Evolutionary conservation across 2,113 vertebrate species (phyloP).

Genomic region (Aix galericulata): DNA sequence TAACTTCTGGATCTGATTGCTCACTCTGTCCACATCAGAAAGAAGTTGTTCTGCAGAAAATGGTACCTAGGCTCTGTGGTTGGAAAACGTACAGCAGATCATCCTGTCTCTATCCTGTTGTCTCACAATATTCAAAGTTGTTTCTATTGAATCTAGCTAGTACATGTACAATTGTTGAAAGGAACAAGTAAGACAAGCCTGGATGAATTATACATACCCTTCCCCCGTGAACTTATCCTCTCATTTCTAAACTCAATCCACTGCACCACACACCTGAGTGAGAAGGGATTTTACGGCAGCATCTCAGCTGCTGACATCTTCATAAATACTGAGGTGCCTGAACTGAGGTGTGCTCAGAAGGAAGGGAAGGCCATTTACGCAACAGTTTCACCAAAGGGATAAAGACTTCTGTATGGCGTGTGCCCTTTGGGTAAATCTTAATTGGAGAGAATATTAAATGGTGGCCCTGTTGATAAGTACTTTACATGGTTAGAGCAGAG

Average conservation of each 20-base stretch:
- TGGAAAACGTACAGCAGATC: conserved; percentile 25
- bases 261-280: background rate
- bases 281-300: conserved; percentile 20
- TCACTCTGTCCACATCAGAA: background rate
- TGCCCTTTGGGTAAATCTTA: background rate
- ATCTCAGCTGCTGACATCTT: background rate
- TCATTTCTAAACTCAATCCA: background rate
- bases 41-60: background rate
- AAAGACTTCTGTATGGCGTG: background rate
- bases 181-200: background rate
- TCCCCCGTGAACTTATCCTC: background rate
- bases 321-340: background rate
- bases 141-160: background rate
- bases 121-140: background rate
- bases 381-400: background rate
- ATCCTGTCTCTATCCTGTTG: background rate
- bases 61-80: background rate
- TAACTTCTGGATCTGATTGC: background rate
- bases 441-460: background rate
- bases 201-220: conserved; percentile 28
- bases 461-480: background rate
- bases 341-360: background rate
- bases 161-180: background rate
- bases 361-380: background rate
- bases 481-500: background rate